Evolutionary conservation across 2,888 invertebrate genomes (phyloP), one percentile per base, ranked within the genome.

Genomic region (Ennomos quercinarius): DNA sequence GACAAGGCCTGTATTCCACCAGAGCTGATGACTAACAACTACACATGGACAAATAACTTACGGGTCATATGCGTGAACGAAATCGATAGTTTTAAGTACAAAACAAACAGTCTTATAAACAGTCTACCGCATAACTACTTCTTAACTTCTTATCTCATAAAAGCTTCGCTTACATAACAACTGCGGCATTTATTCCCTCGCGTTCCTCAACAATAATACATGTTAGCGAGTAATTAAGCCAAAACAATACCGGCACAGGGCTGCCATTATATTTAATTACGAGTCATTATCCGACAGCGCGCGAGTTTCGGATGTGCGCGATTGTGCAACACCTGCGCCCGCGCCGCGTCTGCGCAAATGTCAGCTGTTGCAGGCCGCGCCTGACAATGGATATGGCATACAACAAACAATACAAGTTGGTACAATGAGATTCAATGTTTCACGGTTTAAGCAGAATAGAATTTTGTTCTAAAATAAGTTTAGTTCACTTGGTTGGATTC

Each of bases 321-420:
- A 59, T 68, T 69, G 67, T 65, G 68, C 67, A 70, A 70, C 64
- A 66, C 65, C 65, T 67, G 68, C 66, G 57, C 43, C 43, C 6
- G 47, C 49, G 38, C 39, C 41, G 55, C 49, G 47, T 27, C 40
- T 41, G 42, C 36, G 46, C 58, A 56, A 63, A 63, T 59, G 63
- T 63, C 63, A 63, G 63, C 37, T 51, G 54, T 41, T 10, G 44
- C 41, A 17, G 44, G n/a, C 10, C 47, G n/a, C 6, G 38, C 10
- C 46, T 36, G 3, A 13, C 10, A 17, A 11, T n/a, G 2, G 41
- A 12, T 41, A 11, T 41, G 17, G 17, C 17, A 17, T 17, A 17
- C 17, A 17, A 17, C 3, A 17, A 1, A 17, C 2, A 1, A 17
- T 3, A 17, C 17, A 17, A 17, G 17, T 17, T 27, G 27, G 27